Percentiles rank a stretch among this genome's conserved stretches.
phyloP scores from a whole-genome alignment of 2,113 vertebrate species.

The Epinephelus cyanopodus region DNA sequence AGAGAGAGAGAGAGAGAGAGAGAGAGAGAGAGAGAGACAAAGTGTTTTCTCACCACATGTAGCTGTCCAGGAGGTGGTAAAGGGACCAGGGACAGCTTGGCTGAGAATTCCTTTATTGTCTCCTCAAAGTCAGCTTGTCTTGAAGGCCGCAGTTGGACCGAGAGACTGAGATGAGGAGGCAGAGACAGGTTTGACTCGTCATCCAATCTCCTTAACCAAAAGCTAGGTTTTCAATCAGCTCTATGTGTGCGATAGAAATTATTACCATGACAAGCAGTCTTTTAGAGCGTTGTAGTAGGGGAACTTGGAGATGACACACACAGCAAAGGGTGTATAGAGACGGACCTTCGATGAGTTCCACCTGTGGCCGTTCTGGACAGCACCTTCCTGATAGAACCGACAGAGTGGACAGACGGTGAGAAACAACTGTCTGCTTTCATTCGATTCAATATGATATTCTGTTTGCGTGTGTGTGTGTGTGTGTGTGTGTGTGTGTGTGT shows the following conservation, averaged over 20 bases:
- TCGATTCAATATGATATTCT: not conserved
- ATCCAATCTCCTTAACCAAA: not conserved
- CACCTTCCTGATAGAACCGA: constrained; percentile 82
- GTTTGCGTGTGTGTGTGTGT: not conserved
- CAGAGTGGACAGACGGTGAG: constrained; percentile 31
- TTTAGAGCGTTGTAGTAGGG: constrained; percentile 94
- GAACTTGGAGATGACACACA: constrained; percentile 94
- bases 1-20: not conserved
- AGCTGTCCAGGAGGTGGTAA: constrained; percentile 94
- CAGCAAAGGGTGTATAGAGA: constrained; percentile 86
- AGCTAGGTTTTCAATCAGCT: not conserved
- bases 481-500: not conserved
- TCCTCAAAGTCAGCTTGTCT: constrained; percentile 89
- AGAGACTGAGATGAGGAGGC: constrained; percentile 79
- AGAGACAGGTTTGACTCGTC: not conserved
- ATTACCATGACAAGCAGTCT: constrained; percentile 96
- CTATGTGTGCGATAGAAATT: not conserved
- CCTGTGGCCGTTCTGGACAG: constrained; percentile 82
- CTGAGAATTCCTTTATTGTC: constrained; percentile 93
- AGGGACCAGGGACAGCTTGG: constrained; percentile 92
- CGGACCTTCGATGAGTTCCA: constrained; percentile 74
- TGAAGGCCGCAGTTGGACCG: constrained; percentile 87
- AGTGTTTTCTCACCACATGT: constrained; percentile 89
- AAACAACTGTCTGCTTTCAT: not conserved
- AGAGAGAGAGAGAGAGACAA: not conserved